Percentiles rank a stretch among this genome's conserved stretches.
Conservation (phyloP, 2,888 invertebrate species). For the Oxystoma pomonae region DNA sequence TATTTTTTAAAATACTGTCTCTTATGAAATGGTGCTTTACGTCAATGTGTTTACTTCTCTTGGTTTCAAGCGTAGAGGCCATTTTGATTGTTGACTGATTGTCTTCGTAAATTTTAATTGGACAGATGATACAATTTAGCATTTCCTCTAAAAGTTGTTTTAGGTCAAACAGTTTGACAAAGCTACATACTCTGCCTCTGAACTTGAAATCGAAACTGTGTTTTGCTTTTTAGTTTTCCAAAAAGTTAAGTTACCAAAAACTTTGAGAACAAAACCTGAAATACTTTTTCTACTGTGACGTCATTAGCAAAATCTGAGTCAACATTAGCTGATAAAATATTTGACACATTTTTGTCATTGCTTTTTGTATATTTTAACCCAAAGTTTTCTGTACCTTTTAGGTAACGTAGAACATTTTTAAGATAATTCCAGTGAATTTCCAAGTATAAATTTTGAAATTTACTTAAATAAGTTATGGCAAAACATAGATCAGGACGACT, state of each 20-base stretch:
- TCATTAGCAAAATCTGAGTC: conserved; percentile 24
- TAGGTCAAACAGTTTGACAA: conserved; percentile 20
- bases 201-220: conserved; percentile 21
- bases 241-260: conserved; percentile 19
- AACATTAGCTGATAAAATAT: conserved; percentile 15
- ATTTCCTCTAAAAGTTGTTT: conserved; percentile 18
- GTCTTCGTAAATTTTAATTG: conserved; percentile 16
- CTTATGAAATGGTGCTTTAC: conserved; percentile 18
- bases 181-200: conserved; percentile 25
- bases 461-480: conserved; percentile 24
- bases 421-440: conserved; percentile 15
- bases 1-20: conserved; percentile 5
- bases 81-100: conserved; percentile 19
- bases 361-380: not conserved
- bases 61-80: conserved; percentile 19
- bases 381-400: not conserved
- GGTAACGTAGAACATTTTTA: not conserved
- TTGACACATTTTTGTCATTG: conserved; percentile 14
- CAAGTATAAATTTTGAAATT: conserved; percentile 24
- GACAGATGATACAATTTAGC: conserved; percentile 11
- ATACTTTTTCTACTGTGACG: conserved; percentile 20
- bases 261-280: conserved; percentile 20
- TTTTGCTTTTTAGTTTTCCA: conserved; percentile 25
- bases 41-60: conserved; percentile 23
- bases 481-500: conserved; percentile 25